Base-by-base conservation (phyloP, 2,888 invertebrate genomes). In the Scaptomyza caliginosa region DNA sequence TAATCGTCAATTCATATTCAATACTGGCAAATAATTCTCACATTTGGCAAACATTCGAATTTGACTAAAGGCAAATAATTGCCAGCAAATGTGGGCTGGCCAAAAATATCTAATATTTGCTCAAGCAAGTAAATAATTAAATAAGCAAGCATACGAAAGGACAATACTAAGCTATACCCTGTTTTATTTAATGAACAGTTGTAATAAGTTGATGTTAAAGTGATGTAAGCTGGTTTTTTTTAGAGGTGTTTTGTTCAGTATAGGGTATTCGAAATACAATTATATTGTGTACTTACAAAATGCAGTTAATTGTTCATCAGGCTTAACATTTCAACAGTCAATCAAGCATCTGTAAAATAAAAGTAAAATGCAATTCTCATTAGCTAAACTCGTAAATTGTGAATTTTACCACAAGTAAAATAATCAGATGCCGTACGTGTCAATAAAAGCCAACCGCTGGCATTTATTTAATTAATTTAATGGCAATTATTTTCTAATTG, bases 401-500 rank as follows among this genome's bases (percentile, higher is more conserved):
- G 11, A 24, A 51, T 11, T 68, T 68, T 23, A 19, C 40, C 32
- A 43, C 30, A 57, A 73, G 23, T 50, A 50, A 50, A 10, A 30
- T 34, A 50, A 62, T 72, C 58, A 52, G 46, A 57, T 46, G 16
- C 36, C 50, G 54, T 67, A 67, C 63, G 65, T 76, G 79, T 57
- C 69, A 55, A 56, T 57, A 46, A 46, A 32, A 23, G 51, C 36
- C 49, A 23, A 38, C 32, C 49, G 38, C 42, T 23, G 34, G 43
- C 38, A 56, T 59, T 58, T 63, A 62, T 56, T 60, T 39, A 38
- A 39, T 45, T 30, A 30, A 39, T 46, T 46, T 32, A 21, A 51
- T 32, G 68, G 50, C 80, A 83, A 83, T 83, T 82, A 79, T 67
- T 28, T 67, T 76, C 66, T 82, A 79, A 85, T 79, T 82, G 77